Evolutionary conservation across 2,888 invertebrate genomes (phyloP).

Genomic region (Drosophila acutilabella): DNA sequence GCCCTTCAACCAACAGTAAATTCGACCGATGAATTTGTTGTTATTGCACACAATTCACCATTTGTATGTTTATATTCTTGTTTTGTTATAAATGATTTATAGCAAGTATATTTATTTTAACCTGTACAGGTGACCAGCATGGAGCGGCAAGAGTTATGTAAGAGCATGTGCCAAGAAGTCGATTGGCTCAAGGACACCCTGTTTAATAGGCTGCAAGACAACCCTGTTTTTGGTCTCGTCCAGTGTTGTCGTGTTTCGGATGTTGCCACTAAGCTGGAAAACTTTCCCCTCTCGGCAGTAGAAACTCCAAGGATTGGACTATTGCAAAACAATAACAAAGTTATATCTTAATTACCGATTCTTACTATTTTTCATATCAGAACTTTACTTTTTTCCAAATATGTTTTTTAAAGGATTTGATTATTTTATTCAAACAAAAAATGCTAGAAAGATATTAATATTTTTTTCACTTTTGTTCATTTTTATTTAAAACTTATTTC

Average conservation of each 20-base stretch:
- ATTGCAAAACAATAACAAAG: background rate
- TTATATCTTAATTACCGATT: too few relatives aligned
- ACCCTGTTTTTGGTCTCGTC: slow-evolving; percentile 6
- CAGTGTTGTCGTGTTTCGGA: slow-evolving; percentile 15
- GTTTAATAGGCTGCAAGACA: background rate
- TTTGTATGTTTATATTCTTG: slow-evolving; percentile 2
- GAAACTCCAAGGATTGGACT: background rate
- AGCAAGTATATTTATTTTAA: background rate
- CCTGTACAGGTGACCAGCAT: background rate
- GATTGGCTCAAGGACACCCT: slow-evolving; percentile 11
- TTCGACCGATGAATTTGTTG: slow-evolving; percentile 9
- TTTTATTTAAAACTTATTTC: too few relatives aligned
- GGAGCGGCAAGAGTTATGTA: slow-evolving; percentile 1
- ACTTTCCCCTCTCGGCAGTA: background rate
- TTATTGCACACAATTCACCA: slow-evolving; percentile 7
- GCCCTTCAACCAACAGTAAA: background rate
- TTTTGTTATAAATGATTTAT: background rate
- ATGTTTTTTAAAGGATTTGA: too few relatives aligned
- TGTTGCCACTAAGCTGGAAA: background rate
- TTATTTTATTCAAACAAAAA: too few relatives aligned
- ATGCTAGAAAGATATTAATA: too few relatives aligned
- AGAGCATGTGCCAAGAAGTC: slow-evolving; percentile 10
- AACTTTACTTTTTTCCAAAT: too few relatives aligned
- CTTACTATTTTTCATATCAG: too few relatives aligned
- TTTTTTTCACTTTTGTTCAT: too few relatives aligned